Base-by-base conservation (phyloP, 2,888 invertebrate species). In the Hypomecis atomaria region DNA sequence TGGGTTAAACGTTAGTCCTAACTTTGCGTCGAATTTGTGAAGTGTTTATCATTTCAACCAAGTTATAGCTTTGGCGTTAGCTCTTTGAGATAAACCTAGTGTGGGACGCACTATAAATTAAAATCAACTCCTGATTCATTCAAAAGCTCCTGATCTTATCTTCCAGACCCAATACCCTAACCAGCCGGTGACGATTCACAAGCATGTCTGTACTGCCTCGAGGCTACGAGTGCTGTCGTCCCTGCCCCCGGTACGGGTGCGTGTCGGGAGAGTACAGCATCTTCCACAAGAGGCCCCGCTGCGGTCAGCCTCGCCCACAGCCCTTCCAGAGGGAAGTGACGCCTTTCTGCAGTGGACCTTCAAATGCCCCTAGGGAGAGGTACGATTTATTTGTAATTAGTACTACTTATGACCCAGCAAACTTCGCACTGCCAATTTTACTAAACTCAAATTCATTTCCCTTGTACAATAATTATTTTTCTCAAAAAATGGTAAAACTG, bases 301-400 rank as follows among this genome's bases (percentile, higher is more conserved):
- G 79, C 56, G 92, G 92, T 1, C 92, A 92, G 67, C 92, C 92
- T 0, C 78, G 91, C 37, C 88, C 85, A 1, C 90, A 91, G 65
- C 91, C 92, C 0, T 89, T 87, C 67, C 85, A 83, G 69, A 83
- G 76, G 59, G 90, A 90, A 71, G 72, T 73, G 10, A 71, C 81
- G 0, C 62, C 74, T 8, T 88, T 53, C 13, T 84, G 75, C 67
- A 78, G 83, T 3, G 84, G 77, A 38, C 88, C 89, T 2, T 86
- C 82, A 36, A 89, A 90, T 66, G 89, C 81, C 6, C 91, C 91
- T 8, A 47, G 71, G 59, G 86, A 86, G 67, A 83, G 78, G 90
- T 89, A 63, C 9, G 8, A 23, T 23, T 23, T 23, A 33, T 48
- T 48, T 36, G 34, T n/a, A 43, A 43, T 3, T 23, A 23, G 1